phyloP scores from a whole-genome alignment of 2,797 vertebrate genomes.

The Delichon dasypus region DNA sequence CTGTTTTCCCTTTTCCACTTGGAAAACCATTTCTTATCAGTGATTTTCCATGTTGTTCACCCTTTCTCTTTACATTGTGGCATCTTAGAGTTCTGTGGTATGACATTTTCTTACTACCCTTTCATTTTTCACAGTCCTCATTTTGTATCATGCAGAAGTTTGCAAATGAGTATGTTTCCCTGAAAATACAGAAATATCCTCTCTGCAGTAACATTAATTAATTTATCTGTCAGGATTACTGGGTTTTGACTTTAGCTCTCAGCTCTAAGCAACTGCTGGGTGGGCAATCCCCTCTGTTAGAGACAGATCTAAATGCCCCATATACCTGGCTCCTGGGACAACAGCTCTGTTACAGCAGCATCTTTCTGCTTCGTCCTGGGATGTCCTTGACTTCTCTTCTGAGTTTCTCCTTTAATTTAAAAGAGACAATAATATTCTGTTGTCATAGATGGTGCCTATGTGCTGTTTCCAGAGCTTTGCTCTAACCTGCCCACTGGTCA shows the following conservation, averaged over 20 bases:
- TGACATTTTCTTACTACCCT: not conserved
- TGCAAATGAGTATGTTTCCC: not conserved
- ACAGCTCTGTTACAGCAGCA: not conserved
- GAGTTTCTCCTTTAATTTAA: not conserved
- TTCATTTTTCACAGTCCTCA: not conserved
- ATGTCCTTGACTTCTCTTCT: not conserved
- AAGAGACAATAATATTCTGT: accelerated
- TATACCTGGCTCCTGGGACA: not conserved
- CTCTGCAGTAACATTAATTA: not conserved
- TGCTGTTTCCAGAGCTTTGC: not conserved
- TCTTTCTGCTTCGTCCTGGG: not conserved
- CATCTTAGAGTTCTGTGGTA: not conserved
- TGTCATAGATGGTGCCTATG: not conserved
- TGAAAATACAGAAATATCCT: not conserved
- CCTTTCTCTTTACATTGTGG: not conserved
- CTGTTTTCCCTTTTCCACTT: not conserved
- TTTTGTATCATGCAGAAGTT: not conserved
- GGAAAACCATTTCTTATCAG: not conserved
- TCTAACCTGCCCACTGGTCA: not conserved
- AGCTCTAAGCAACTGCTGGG: not conserved
- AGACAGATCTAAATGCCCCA: not conserved
- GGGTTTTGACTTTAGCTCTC: not conserved
- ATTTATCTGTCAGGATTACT: not conserved
- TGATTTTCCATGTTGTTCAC: not conserved
- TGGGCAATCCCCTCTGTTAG: not conserved